A percentile compares a stretch with the other conserved stretches of the same genome.
These are phyloP conservation scores for Macropus fuliginosus DNA, from an alignment of 2,797 vertebrate species.

Conservation along the genomic window DNA sequence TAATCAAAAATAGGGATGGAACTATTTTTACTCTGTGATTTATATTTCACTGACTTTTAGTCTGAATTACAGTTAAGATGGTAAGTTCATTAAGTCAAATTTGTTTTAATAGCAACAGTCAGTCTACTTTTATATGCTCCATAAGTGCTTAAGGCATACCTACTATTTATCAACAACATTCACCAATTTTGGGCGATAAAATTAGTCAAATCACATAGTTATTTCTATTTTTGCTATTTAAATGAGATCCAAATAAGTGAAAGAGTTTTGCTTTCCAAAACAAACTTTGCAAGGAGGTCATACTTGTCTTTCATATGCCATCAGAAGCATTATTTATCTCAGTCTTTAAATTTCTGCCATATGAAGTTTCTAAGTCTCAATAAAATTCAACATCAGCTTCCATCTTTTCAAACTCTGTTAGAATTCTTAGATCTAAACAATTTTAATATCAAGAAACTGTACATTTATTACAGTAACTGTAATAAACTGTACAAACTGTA, in stretches of 20 bases:
- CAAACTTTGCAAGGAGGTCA: constrained; percentile 41
- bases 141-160: background rate
- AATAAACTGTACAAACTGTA: no score
- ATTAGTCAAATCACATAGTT: background rate
- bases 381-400: constrained; percentile 30
- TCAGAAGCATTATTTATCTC: constrained; percentile 7
- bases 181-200: constrained; percentile 44
- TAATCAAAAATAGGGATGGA: background rate
- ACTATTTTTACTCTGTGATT: background rate
- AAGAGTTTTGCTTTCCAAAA: constrained; percentile 32
- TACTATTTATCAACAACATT: constrained; percentile 19
- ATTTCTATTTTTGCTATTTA: constrained; percentile 27
- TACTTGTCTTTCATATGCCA: constrained; percentile 8
- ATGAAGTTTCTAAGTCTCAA: constrained; percentile 29
- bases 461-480: no score
- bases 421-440: constrained; percentile 42
- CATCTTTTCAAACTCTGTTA: constrained; percentile 37
- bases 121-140: background rate
- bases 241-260: constrained; percentile 13
- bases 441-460: constrained; percentile 35
- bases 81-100: background rate
- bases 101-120: background rate
- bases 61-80: background rate
- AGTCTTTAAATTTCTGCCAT: constrained; percentile 28
- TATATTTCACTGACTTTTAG: background rate